Evolutionary conservation across 2,113 vertebrate genomes (phyloP).

Genomic region (Entomyzon cyanotis): DNA sequence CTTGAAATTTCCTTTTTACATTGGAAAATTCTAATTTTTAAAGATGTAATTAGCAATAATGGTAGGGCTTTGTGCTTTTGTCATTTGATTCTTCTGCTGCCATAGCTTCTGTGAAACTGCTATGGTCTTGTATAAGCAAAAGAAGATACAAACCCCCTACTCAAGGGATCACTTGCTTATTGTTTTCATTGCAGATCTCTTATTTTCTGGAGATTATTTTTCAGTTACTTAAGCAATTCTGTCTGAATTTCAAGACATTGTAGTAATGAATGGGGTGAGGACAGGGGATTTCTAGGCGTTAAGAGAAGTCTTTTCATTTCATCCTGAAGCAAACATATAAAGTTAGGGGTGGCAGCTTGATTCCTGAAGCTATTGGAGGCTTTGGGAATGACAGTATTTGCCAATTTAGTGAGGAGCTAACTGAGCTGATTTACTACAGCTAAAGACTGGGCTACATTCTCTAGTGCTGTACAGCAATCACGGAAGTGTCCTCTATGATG

Average conservation of each 20-base stretch:
- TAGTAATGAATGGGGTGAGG: neutral
- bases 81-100: neutral
- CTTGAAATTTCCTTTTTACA: neutral
- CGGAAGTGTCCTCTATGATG: neutral
- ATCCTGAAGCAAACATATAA: neutral
- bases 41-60: conserved; percentile 21
- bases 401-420: conserved; percentile 7
- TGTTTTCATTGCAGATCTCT: conserved; percentile 45
- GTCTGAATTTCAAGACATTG: conserved; percentile 1
- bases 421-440: conserved; percentile 10
- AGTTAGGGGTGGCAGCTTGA: conserved; percentile 26
- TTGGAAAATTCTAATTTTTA: conserved; percentile 1
- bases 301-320: conserved; percentile 14
- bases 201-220: conserved; percentile 39
- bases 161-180: neutral
- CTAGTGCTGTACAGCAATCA: neutral
- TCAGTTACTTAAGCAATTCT: conserved; percentile 37
- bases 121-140: neutral
- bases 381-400: conserved; percentile 17
- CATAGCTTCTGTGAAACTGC: neutral
- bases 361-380: conserved; percentile 14
- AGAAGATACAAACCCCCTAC: neutral
- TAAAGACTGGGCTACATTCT: neutral
- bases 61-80: neutral
- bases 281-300: conserved; percentile 16